phyloP scores from a whole-genome alignment of 2,113 vertebrate species.

The Falco punctatus region DNA sequence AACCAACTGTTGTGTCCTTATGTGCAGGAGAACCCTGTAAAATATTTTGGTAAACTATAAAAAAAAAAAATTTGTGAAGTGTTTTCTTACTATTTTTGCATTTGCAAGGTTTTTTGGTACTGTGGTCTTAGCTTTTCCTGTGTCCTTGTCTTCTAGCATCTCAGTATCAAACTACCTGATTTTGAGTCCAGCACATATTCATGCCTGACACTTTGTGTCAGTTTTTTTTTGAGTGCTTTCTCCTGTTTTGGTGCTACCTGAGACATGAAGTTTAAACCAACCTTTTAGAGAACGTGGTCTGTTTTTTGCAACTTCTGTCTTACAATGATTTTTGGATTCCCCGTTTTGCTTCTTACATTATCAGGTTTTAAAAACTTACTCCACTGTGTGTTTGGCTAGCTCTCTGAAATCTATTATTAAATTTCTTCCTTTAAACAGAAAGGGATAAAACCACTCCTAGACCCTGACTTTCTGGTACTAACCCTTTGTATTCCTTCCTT shows the following conservation, averaged over 20 bases:
- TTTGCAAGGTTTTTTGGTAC: neutral
- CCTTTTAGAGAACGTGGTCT: neutral
- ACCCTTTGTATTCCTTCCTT: neutral
- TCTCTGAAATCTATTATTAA: neutral
- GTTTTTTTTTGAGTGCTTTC: neutral
- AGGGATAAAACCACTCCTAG: neutral
- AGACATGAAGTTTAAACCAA: neutral
- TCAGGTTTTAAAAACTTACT: neutral
- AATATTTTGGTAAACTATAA: neutral
- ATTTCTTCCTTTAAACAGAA: neutral
- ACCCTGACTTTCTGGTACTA: neutral
- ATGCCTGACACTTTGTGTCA: neutral
- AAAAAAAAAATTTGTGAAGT: neutral
- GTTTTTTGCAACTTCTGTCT: neutral
- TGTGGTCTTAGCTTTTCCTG: neutral
- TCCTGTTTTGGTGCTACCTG: neutral
- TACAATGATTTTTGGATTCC: neutral
- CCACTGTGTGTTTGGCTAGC: neutral
- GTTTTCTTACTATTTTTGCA: neutral
- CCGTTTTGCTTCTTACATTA: neutral
- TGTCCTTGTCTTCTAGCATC: neutral
- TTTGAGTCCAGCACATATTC: neutral
- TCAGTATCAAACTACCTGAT: neutral
- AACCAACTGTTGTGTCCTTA: neutral
- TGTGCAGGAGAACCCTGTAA: neutral